Base-by-base conservation (phyloP, 2,113 vertebrate genomes). In the Stigmatopora argus region DNA sequence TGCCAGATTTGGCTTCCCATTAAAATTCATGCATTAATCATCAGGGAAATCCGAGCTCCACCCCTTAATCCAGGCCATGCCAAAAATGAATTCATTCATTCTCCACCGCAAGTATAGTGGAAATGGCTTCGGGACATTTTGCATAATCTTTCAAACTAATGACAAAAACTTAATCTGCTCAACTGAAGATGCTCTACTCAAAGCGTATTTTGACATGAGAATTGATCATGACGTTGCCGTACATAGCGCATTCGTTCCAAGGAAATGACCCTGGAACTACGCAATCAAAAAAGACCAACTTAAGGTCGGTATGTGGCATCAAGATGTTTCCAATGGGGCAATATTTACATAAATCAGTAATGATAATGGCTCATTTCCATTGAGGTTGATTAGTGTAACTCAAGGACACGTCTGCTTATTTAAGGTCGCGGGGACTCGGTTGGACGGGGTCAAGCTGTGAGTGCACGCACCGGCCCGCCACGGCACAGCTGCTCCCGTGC, bases 401-500 rank as follows among this genome's bases (percentile, higher is more conserved):
- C 71, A 80, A 84, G 75, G 74, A 73, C 62, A 41, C 64, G 17
- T 69, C 66, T 34, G 26, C 15, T 64, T 66, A 58, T 70, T 74
- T 65, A 62, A 83, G 84, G 78, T 85, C 74, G 69, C 1, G 4
- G 17, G 55, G 56, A 67, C 55, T 9, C 51, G 6, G 14, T 31
- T 58, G 21, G 70, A 77, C 49, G 35, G 65, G 46, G 48, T 62
- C 23, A 44, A 72, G 48, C 58, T 53, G 31, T 5, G 34, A 52
- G 38, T 69, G 52, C 44, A 34, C 4, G 18, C 57, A 46, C 48
- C 51, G 48, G 72, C 81, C 44, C 41, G 2, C n/a, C 62, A 48
- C 53, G 51, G 45, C 72, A 77, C 82, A 88, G 86, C 83, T 88
- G 83, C 62, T 75, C 51, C 60, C 35, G 58, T 79, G 87, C 83